These are phyloP conservation scores for Sthenelais limicola DNA, from an alignment of 2,888 invertebrate genomes.

Conservation along the genomic window DNA sequence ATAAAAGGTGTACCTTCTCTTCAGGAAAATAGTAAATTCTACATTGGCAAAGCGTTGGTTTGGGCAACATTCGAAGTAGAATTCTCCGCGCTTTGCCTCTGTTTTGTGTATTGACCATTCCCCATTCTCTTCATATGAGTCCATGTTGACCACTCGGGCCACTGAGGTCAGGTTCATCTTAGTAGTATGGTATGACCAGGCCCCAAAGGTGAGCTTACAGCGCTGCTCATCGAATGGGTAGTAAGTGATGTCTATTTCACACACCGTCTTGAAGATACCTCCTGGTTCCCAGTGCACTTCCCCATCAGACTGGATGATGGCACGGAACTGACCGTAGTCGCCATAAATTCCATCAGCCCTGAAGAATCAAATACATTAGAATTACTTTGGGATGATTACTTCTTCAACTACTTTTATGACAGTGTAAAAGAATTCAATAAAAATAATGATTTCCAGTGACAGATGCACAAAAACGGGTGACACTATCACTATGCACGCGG, in stretches of 20 bases:
- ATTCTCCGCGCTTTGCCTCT: conserved; percentile 45
- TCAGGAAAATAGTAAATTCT: conserved; percentile 51
- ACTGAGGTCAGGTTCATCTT: conserved; percentile 56
- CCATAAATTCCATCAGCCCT: conserved; percentile 56
- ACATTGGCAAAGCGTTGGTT: conserved; percentile 52
- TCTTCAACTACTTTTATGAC: too few species aligned
- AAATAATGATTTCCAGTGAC: too few species aligned
- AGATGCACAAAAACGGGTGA: too few species aligned
- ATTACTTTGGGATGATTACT: too few species aligned
- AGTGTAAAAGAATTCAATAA: too few species aligned
- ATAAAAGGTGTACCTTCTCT: conserved; percentile 55
- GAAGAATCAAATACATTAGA: conserved; percentile 31
- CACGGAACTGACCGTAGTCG: conserved; percentile 56
- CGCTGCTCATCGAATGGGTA: conserved; percentile 56
- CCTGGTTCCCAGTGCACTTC: conserved; percentile 57
- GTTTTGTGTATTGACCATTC: conserved; percentile 53
- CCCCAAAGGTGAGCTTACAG: conserved; percentile 54
- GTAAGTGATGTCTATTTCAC: conserved; percentile 57
- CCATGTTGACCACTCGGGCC: conserved; percentile 49
- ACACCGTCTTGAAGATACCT: conserved; percentile 55
- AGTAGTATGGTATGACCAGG: conserved; percentile 55
- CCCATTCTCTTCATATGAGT: conserved; percentile 54
- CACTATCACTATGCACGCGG: too few species aligned
- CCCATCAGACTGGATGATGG: conserved; percentile 50
- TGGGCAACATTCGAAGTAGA: conserved; percentile 48